Evolutionary conservation across 2,113 vertebrate species (phyloP).

Genomic region (Indri indri): DNA sequence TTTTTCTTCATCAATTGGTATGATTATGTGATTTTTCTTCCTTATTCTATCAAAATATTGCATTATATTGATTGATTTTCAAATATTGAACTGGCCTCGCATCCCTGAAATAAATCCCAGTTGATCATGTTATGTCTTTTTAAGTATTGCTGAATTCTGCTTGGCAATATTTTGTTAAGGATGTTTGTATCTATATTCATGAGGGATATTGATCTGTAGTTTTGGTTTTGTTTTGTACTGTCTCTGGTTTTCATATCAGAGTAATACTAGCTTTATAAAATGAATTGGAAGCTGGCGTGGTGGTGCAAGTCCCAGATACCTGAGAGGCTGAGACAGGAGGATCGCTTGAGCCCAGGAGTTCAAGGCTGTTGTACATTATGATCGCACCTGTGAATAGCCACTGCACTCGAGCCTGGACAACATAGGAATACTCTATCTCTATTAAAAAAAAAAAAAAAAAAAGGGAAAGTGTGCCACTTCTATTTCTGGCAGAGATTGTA

Average conservation of each 20-base stretch:
- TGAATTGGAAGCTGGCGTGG: neutral
- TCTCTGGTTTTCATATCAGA: neutral
- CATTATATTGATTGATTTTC: conserved; percentile 6
- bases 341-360: neutral
- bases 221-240: neutral
- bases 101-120: neutral
- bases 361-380: neutral
- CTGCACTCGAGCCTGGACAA: neutral
- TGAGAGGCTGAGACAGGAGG: neutral
- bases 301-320: neutral
- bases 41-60: neutral
- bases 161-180: neutral
- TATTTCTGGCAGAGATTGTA: neutral
- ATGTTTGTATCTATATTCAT: neutral
- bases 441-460: neutral
- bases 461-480: neutral
- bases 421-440: neutral
- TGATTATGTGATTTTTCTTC: neutral
- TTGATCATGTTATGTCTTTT: neutral
- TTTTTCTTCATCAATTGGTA: neutral
- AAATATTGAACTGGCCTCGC: neutral
- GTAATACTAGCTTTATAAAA: neutral
- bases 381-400: neutral
- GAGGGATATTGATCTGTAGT: neutral
- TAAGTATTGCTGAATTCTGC: neutral